Base-by-base conservation (phyloP, 2,113 vertebrate genomes). In the Pseudorectes ferrugineus region DNA sequence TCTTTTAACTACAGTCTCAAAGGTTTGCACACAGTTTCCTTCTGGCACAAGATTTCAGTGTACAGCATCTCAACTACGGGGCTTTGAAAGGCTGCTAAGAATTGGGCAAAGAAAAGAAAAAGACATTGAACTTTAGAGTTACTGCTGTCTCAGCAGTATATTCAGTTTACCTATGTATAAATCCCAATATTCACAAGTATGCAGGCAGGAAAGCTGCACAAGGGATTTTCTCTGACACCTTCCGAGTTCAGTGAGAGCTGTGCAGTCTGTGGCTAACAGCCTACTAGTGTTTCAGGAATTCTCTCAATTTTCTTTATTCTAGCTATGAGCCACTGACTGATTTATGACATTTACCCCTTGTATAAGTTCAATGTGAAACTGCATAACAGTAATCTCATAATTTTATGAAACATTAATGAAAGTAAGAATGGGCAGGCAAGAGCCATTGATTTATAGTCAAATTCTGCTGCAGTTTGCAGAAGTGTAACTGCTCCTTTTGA, bases 381-480 rank as follows among this genome's bases (percentile, higher is more conserved):
- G 3, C 15, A 40, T 38, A 68, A 48, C 77, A 79, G 15, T 36
- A 68, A 85, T 84, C 84, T 87, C 15, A 62, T 66, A 77, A 74
- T 46, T 74, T 87, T 46, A 62, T 85, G 43, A 93, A 95, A 88
- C 83, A 85, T 85, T 93, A 76, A 85, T 75, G 48, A 67, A 79
- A 85, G 9, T 11, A 48, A 92, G n/a, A 90, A 79, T 25, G 5
- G 42, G 54, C 49, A 88, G 75, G 83, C 16, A 79, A 78, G 4
- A 74, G 35, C 22, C 31, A 55, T 21, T 79, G 66, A 95, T 75
- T 92, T 88, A 42, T 14, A 75, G 40, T 59, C 49, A 85, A 90
- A 93, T 76, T 22, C 25, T 80, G 45, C 31, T 75, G 36, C 66
- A 85, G n/a, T 79, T 61, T 85, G 40, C 71, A 88, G 52, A 85